A percentile compares a stretch with the other conserved stretches of the same genome.
Evolutionary conservation across 2,113 vertebrate species (phyloP).

Genomic region (Gallinago jamesoni): DNA sequence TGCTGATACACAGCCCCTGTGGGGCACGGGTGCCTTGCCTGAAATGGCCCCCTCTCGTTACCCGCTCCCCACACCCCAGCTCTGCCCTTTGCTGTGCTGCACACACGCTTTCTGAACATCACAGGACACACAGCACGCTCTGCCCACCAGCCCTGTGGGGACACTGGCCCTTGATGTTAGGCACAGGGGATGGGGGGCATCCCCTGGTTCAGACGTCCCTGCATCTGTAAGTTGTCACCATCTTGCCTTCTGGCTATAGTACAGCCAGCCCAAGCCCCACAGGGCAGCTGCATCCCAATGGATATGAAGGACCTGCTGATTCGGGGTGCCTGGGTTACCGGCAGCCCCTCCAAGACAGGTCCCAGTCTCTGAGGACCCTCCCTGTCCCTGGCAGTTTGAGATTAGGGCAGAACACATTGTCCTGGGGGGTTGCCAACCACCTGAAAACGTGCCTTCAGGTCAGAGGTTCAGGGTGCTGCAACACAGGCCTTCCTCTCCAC

Average conservation of each 20-base stretch:
- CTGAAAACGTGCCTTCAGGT: neutral
- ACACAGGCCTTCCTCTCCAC: neutral
- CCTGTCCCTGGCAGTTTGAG: neutral
- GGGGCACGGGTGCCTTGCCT: fast-evolving
- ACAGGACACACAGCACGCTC: too few species aligned
- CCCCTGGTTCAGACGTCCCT: neutral
- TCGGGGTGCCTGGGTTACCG: neutral
- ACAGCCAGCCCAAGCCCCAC: neutral
- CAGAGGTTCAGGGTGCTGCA: neutral
- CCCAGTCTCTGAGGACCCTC: neutral
- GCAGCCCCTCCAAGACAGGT: neutral
- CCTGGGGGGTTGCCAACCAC: neutral
- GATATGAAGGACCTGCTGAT: neutral
- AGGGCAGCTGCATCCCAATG: neutral
- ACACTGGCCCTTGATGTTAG: neutral
- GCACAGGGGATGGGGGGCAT: neutral
- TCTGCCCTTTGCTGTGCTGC: neutral
- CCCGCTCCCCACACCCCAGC: neutral
- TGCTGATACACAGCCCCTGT: neutral
- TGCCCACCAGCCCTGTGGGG: neutral
- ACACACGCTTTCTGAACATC: fast-evolving
- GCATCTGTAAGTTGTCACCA: neutral
- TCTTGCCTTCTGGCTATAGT: neutral
- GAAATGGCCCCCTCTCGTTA: fast-evolving
- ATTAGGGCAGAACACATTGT: neutral